phyloP scores from a whole-genome alignment of 2,888 invertebrate species.

The Drosophila niveifrons region DNA sequence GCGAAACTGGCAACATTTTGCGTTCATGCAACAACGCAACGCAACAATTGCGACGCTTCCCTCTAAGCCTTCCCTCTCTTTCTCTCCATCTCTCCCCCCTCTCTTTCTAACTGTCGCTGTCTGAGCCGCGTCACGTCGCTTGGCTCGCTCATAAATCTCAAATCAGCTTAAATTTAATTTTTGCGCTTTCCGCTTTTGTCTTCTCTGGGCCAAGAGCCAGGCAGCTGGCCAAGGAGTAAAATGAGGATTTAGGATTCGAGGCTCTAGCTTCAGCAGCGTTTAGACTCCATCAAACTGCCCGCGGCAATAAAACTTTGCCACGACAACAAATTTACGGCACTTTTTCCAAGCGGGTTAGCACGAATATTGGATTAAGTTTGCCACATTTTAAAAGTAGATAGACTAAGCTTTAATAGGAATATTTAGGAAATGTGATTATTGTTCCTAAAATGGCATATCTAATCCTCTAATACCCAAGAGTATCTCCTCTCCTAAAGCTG shows the following conservation, averaged over 20 bases:
- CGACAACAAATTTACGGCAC: slow-evolving; percentile 17
- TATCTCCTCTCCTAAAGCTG: no score
- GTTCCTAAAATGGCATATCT: no score
- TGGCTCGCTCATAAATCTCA: slow-evolving; percentile 54
- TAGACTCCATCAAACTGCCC: slow-evolving; percentile 41
- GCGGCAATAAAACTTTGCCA: slow-evolving; percentile 57
- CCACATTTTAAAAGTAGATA: neutral
- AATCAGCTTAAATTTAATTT: slow-evolving; percentile 75
- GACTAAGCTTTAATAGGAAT: no score
- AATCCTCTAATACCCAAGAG: no score
- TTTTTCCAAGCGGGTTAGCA: slow-evolving; percentile 1
- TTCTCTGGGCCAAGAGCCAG: neutral
- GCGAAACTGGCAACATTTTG: slow-evolving; percentile 16
- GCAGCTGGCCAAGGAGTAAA: neutral
- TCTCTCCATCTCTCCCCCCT: neutral
- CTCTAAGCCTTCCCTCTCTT: slow-evolving; percentile 48
- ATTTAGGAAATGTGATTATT: no score
- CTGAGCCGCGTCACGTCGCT: slow-evolving; percentile 14
- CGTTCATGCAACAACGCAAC: neutral
- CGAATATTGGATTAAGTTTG: neutral
- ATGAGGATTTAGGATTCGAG: neutral
- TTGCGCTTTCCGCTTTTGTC: slow-evolving; percentile 48
- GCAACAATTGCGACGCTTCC: slow-evolving; percentile 25
- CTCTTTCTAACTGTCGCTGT: neutral
- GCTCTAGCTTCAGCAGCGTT: slow-evolving; percentile 20